Evolutionary conservation across 2,888 invertebrate species (phyloP).

Genomic region (Lasioglossum marginatum): DNA sequence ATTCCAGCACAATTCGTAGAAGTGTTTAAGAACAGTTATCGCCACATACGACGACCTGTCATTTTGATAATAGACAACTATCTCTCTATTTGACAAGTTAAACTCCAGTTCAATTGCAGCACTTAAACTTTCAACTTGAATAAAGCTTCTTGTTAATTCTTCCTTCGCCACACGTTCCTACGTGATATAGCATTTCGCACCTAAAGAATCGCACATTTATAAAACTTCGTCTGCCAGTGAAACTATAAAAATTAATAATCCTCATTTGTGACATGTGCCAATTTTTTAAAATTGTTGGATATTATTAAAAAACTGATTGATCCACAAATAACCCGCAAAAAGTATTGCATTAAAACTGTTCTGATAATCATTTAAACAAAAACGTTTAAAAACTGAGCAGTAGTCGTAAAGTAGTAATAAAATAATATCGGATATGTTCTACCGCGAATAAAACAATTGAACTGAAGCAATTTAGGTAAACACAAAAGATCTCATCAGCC

Average conservation of each 20-base stretch:
- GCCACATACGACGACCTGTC: neutral
- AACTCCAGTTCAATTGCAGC: conserved; percentile 15
- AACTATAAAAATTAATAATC: neutral
- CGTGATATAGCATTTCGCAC: neutral
- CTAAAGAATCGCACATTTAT: neutral
- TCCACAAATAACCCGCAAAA: neutral
- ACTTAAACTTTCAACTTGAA: conserved; percentile 21
- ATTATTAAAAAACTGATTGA: neutral
- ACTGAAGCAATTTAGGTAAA: conserved; percentile 5
- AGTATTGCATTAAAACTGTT: neutral
- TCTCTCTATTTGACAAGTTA: conserved; percentile 23
- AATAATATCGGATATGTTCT: neutral
- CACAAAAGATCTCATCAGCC: conserved; percentile 10
- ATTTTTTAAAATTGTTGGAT: neutral
- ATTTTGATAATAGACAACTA: conserved; percentile 22
- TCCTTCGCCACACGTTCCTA: neutral
- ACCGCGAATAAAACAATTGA: neutral
- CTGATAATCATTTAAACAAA: neutral
- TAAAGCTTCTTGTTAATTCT: conserved; percentile 10
- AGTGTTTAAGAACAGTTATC: conserved; percentile 20
- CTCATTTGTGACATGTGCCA: too few species aligned
- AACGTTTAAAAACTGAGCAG: neutral
- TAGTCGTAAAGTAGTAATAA: neutral
- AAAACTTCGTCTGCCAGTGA: neutral
- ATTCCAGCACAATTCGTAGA: conserved; percentile 7